Evolutionary conservation across 2,797 vertebrate genomes (phyloP), one percentile per base, ranked within the genome.

Genomic region (Malurus splendens): DNA sequence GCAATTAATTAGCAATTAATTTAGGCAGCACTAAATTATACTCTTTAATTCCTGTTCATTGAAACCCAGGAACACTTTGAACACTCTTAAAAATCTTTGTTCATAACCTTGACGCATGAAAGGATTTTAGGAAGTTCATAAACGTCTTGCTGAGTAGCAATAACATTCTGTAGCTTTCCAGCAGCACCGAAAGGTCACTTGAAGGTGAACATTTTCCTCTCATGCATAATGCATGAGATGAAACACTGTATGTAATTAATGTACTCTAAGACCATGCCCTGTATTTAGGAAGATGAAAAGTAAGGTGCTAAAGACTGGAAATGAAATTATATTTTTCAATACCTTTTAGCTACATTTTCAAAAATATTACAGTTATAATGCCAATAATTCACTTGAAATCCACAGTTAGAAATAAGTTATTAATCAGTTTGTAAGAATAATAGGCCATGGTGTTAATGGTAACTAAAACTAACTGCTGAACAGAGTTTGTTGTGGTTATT

Each of bases 91-190:
- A 27, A 48, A 57, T 59, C 92, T 93, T 83, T 72, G 60, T 89
- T 95, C 54, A 56, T 82, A 90, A 23, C 47, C 27, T 20, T 80
- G 68, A 64, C 17, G 90, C 48, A 77, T 90, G 88, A 61, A 86
- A 93, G 89, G 75, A 86, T 64, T 92, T 93, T 76, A 86, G 36
- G 44, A 89, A 81, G 78, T 95, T 94, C 61, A 59, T 91, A 76
- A 94, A 90, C 87, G 89, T 93, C 80, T 89, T 87, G 8, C 64
- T 93, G 62, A 51, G 62, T 93, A 78, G n/a, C 80, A 92, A 71
- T 88, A 93, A 86, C 27, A 48, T 56, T 82, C 33, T 92, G 30
- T 61, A 90, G 60, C 91, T 92, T 87, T 57, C 71, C 74, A 86
- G 75, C 60, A 84, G 62, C 74, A 38, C 62, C 77, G 56, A 84